phyloP scores from a whole-genome alignment of 2,888 invertebrate species.

The Drosophila eohydei region DNA sequence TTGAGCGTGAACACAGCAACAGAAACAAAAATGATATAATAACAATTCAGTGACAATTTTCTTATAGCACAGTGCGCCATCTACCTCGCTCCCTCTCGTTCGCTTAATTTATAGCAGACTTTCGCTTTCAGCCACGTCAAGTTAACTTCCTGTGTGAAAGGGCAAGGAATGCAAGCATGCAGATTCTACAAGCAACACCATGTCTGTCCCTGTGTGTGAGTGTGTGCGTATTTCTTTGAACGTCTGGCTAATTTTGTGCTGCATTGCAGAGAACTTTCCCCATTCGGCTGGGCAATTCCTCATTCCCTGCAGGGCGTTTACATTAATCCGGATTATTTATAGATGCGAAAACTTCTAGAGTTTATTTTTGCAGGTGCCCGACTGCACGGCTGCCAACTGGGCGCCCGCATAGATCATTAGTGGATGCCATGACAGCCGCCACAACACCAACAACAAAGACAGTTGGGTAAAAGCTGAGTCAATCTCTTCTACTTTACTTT shows the following conservation, averaged over 20 bases:
- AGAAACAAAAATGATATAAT: constrained; percentile 52
- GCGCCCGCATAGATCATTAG: constrained; percentile 72
- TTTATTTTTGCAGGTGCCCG: constrained; percentile 68
- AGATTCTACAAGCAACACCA: constrained; percentile 27
- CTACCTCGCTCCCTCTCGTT: neutral
- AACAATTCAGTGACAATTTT: constrained; percentile 52
- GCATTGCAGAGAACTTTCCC: constrained; percentile 53
- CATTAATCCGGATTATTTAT: constrained; percentile 67
- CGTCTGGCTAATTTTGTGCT: constrained; percentile 56
- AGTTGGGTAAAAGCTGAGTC: constrained; percentile 45
- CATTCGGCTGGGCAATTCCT: constrained; percentile 64
- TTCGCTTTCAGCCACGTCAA: constrained; percentile 47
- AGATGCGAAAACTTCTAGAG: constrained; percentile 49
- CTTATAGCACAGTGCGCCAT: constrained; percentile 22
- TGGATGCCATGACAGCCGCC: constrained; percentile 58
- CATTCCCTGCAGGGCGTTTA: constrained; percentile 76
- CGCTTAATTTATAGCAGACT: constrained; percentile 41
- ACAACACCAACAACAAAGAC: constrained; percentile 27
- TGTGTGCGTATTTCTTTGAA: constrained; percentile 14
- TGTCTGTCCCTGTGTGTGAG: neutral
- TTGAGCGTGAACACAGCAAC: constrained; percentile 52
- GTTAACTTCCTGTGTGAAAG: constrained; percentile 65
- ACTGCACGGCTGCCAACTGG: constrained; percentile 46
- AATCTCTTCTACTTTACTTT: constrained; percentile 25
- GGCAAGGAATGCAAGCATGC: constrained; percentile 48